These are phyloP conservation scores for Eublepharis macularius DNA, from an alignment of 2,113 vertebrate species.

Conservation along the genomic window DNA sequence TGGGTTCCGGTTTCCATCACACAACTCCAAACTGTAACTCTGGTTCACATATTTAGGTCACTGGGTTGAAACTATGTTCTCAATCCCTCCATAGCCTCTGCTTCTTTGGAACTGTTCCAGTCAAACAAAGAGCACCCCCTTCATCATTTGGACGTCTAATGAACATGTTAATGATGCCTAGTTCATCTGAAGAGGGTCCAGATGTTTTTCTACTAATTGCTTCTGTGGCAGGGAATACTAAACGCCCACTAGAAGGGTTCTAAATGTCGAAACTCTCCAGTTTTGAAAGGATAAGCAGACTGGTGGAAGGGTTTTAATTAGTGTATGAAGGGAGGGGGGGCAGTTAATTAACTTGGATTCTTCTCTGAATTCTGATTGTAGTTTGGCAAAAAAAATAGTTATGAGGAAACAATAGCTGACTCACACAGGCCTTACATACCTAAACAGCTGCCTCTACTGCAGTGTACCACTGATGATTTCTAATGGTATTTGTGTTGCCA, in stretches of 20 bases:
- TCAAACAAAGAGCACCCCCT: not conserved
- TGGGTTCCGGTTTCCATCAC: too few relatives aligned
- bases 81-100: not conserved
- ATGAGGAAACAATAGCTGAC: constrained; percentile 1
- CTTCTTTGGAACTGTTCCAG: constrained; percentile 10
- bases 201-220: constrained; percentile 28
- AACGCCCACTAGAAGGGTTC: not conserved
- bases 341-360: constrained; percentile 23
- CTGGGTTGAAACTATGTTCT: not conserved
- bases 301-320: constrained; percentile 20
- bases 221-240: constrained; percentile 18
- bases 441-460: not conserved
- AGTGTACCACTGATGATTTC: not conserved
- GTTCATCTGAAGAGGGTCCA: constrained; percentile 17
- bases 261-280: constrained; percentile 9
- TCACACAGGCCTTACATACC: not conserved
- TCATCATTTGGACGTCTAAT: not conserved
- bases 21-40: not conserved
- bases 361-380: not conserved
- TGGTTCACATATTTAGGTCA: not conserved
- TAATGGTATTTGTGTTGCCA: not conserved
- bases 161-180: constrained; percentile 13
- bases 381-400: constrained; percentile 6
- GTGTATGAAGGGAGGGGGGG: not conserved
- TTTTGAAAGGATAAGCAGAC: constrained; percentile 11